Conservation (phyloP, 2,113 vertebrate species). For the Athene noctua region DNA sequence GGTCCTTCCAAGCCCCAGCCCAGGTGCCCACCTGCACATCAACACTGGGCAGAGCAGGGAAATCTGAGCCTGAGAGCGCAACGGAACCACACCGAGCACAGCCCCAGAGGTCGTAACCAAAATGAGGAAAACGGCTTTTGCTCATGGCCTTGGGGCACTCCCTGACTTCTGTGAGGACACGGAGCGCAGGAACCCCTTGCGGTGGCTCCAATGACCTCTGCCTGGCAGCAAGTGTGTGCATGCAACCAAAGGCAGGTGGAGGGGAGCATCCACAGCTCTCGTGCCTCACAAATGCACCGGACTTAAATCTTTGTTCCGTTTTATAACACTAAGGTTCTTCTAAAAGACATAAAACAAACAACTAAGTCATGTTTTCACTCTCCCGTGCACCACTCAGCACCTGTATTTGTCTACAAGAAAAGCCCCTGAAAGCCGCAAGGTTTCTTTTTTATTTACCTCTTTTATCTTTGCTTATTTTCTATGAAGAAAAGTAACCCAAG, state of each 20-base stretch:
- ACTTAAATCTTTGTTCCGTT: not conserved
- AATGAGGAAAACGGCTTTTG: not conserved
- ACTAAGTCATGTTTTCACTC: not conserved
- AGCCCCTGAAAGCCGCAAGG: constrained; percentile 5
- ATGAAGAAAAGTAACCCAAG: constrained; percentile 20
- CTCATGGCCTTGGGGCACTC: not conserved
- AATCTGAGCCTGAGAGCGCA: not conserved
- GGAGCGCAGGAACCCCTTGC: not conserved
- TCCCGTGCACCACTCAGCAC: not conserved
- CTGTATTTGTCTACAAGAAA: not conserved
- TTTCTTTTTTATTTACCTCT: constrained; percentile 33
- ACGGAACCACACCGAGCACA: not conserved
- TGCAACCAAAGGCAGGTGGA: not conserved
- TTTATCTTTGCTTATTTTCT: constrained; percentile 28
- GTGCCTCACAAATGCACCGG: not conserved
- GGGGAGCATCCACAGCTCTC: not conserved
- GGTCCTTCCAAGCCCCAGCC: not conserved
- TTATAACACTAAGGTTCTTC: not conserved
- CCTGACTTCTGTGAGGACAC: not conserved
- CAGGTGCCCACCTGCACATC: accelerated
- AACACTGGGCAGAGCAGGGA: accelerated
- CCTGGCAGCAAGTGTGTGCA: not conserved
- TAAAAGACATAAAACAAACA: constrained; percentile 1
- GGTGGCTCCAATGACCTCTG: not conserved
- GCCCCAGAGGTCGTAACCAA: not conserved